These are phyloP conservation scores for Parotia lawesii DNA, from an alignment of 2,113 vertebrate genomes.

Conservation along the genomic window DNA sequence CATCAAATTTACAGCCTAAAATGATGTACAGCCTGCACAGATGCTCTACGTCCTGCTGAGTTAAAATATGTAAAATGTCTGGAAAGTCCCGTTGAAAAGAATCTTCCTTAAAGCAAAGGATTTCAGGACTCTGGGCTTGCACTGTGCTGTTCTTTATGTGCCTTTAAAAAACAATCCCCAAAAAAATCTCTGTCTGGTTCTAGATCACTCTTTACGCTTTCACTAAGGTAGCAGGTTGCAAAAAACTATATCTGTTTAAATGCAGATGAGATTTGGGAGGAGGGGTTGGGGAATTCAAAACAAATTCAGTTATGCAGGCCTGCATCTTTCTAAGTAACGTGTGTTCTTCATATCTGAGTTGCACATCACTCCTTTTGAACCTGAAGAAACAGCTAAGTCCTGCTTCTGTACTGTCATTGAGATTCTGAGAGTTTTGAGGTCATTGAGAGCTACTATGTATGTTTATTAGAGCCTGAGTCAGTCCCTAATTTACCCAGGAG, in stretches of 20 bases:
- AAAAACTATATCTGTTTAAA: background rate
- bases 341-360: background rate
- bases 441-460: background rate
- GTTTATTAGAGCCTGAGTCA: background rate
- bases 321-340: background rate
- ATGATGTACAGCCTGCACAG: background rate
- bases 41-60: background rate
- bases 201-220: background rate
- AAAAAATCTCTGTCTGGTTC: background rate
- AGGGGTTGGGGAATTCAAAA: rapidly evolving
- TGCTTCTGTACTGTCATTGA: background rate
- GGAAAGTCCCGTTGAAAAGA: background rate
- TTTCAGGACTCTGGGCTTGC: background rate
- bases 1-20: background rate
- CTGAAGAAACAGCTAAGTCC: background rate
- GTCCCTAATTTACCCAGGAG: background rate
- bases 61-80: background rate
- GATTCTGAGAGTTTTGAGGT: background rate
- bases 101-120: background rate
- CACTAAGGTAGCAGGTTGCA: background rate
- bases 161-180: background rate
- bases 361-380: background rate
- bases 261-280: background rate
- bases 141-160: background rate
- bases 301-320: background rate